Base-by-base conservation (phyloP, 2,888 invertebrate species). In the Caenorhabditis becei region DNA sequence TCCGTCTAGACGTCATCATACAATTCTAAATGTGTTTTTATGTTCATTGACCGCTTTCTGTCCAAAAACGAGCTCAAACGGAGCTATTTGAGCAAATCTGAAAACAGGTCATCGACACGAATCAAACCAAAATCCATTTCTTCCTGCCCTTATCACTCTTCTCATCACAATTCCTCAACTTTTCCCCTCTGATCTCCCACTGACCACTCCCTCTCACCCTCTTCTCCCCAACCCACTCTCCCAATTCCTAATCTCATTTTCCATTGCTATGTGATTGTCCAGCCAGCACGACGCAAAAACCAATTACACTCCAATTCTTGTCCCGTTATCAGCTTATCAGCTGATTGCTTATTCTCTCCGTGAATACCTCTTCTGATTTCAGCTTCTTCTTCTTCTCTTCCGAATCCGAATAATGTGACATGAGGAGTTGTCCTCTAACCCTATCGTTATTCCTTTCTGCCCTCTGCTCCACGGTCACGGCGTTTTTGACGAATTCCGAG, bases 341-440 rank as follows among this genome's bases (percentile, higher is more conserved):
- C 44, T 28, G 18, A 41, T 32, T 69, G 23, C 37, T 16, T 62
- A 10, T 41, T 71, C 26, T 47, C 47, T 10, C 18, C 8, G 3
- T 47, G 47, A 44, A 51, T 51, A 35, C 20, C 51, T 59, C 61
- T 53, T n/a, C 28, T 61, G 49, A 59, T 62, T 59, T 58, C 49
- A 20, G 49, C 44, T 37, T 11, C 11, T 28, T 7, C 61, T 59
- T 35, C 47, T 51, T 28, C 2, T 49, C 49, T 16, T 32, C 51
- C 7, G 16, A 20, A 18, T 51, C 54, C 41, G 41, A 41, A 41
- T 11, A 51, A 51, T 51, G 51, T 51, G 59, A 35, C 35, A 35
- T 59, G 35, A 18, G n/a, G 35, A 41, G 35, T 35, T 20, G 35
- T 18, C 18, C 47, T 7, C 20, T 47, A 41, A 14, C 7, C 41